Conservation (phyloP, 2,888 invertebrate species). For the Zonitis immaculata region DNA sequence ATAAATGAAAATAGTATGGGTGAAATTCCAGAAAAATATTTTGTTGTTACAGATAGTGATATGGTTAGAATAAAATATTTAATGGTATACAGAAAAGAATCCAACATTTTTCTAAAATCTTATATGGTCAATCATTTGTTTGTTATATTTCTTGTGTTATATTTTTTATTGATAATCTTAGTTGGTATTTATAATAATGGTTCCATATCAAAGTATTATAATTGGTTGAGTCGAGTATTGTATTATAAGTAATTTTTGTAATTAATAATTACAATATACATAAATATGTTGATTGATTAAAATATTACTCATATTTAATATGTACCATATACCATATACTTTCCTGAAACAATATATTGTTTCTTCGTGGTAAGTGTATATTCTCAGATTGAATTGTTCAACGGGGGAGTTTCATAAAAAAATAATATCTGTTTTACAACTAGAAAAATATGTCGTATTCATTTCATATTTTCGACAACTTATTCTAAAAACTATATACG, state of each 20-base stretch:
- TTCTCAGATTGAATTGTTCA: no score
- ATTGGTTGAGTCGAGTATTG: not conserved
- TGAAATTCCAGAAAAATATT: slow-evolving; percentile 63
- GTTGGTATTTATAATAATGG: slow-evolving; percentile 12
- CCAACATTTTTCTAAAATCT: slow-evolving; percentile 19
- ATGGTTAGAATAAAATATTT: slow-evolving; percentile 70
- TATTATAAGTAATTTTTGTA: not conserved
- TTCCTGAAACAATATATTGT: no score
- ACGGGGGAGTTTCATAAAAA: no score
- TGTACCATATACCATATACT: no score
- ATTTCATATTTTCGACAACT: no score
- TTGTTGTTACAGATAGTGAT: slow-evolving; percentile 72
- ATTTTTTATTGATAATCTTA: slow-evolving; percentile 25
- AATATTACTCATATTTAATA: no score
- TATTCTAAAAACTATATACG: no score
- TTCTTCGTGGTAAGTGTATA: no score
- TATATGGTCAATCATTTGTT: slow-evolving; percentile 8
- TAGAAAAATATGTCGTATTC: no score
- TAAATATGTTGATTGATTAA: no score
- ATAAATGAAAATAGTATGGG: slow-evolving; percentile 39
- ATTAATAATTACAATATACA: no score
- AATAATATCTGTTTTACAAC: no score
- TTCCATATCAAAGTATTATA: not conserved
- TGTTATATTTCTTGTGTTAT: slow-evolving; percentile 4
- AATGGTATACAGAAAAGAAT: slow-evolving; percentile 56